These are phyloP conservation scores for Aphaenogaster ashmeadi DNA, from an alignment of 1,140 invertebrate species.

Conservation along the genomic window DNA sequence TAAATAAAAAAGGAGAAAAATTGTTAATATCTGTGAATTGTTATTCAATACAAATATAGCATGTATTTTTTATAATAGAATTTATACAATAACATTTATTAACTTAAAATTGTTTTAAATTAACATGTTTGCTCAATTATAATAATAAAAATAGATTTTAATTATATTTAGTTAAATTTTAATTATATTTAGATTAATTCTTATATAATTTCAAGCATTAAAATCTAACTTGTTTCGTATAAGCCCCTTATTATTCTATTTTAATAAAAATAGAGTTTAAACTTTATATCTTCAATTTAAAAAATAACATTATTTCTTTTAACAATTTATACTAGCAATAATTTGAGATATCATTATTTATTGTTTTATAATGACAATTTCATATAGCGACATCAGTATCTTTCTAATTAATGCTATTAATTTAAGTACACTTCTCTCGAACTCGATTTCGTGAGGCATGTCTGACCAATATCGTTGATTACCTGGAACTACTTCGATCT, in stretches of 20 bases:
- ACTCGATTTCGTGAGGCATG: not conserved
- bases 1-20: not conserved
- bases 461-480: slow-evolving; percentile 56
- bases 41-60: not conserved
- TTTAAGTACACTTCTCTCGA: not conserved
- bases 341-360: not conserved
- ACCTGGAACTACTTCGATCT: slow-evolving; percentile 12
- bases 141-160: not conserved
- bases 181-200: too few relatives aligned
- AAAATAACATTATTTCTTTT: not conserved
- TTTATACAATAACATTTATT: not conserved
- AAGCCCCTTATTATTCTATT: too few relatives aligned
- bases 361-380: not conserved
- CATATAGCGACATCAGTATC: not conserved
- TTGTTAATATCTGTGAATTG: not conserved
- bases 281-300: not conserved
- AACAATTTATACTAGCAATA: not conserved
- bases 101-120: not conserved
- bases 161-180: not conserved
- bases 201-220: too few relatives aligned
- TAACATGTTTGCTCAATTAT: not conserved
- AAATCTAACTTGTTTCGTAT: too few relatives aligned
- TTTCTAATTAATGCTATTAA: not conserved
- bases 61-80: not conserved
- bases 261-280: not conserved